These are phyloP conservation scores for Hymenochirus boettgeri DNA, from an alignment of 2,113 vertebrate species.

Conservation along the genomic window DNA sequence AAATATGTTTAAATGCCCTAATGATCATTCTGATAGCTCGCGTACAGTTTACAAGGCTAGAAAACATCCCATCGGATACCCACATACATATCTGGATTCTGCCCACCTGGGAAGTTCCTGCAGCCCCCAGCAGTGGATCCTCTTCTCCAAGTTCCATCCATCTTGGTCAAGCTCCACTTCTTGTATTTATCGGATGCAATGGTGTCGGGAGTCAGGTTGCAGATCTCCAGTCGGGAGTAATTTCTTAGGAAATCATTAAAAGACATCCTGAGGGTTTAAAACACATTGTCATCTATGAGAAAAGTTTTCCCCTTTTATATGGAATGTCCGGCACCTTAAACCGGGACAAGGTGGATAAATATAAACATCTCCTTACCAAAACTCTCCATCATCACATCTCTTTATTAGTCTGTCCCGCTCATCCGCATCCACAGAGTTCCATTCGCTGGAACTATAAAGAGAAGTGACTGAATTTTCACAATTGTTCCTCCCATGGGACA, in stretches of 20 bases:
- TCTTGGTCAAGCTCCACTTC: constrained; percentile 84
- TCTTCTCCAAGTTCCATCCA: constrained; percentile 80
- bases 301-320: too few species aligned
- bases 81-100: too few species aligned
- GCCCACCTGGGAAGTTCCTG: constrained; percentile 79
- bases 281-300: neutral
- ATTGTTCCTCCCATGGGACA: too few species aligned
- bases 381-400: constrained; percentile 84
- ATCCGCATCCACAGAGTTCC: constrained; percentile 68
- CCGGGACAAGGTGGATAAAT: too few species aligned
- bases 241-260: constrained; percentile 78
- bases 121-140: constrained; percentile 91
- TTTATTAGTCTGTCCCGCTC: constrained; percentile 65
- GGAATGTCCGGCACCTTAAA: too few species aligned
- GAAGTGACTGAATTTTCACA: too few species aligned
- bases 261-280: constrained; percentile 77
- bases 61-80: too few species aligned
- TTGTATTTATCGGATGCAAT: constrained; percentile 71
- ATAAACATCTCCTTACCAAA: constrained; percentile 82
- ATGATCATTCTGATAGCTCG: too few species aligned
- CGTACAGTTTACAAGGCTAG: too few species aligned
- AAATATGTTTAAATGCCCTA: too few species aligned
- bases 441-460: constrained; percentile 78
- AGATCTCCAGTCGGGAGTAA: constrained; percentile 88
- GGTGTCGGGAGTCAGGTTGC: constrained; percentile 88